Base-by-base conservation (phyloP, 1,140 invertebrate genomes). In the Drosophila serrata region DNA sequence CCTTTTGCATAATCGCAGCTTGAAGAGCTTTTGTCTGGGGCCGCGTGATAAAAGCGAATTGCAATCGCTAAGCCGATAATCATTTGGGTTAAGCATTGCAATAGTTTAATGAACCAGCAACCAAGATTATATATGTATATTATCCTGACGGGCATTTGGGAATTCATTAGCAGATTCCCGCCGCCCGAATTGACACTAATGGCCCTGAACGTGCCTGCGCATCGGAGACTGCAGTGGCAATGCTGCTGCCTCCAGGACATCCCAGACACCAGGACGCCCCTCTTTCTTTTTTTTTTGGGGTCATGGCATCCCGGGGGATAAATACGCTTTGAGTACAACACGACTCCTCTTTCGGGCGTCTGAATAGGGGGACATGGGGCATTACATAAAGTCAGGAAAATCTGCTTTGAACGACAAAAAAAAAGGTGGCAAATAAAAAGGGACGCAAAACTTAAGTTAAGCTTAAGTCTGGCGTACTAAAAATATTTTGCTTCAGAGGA, bases 201-300 rank as follows among this genome's bases (percentile, higher is more conserved):
- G 70, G 79, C 75, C 55, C 27, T 24, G 64, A 58, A 86, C 78
- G 75, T 86, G 82, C 79, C 73, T 68, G 46, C 51, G 69, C 82
- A 79, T 61, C 68, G 45, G 56, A 59, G 55, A 63, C 46, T 68
- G 48, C 48, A 84, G 33, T 31, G 15, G 39, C 19, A 12, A 49
- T 49, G 46, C 27, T 46, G 45, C 24, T 49, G 48, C n/a, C 27
- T 31, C 35, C 35, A 35, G 56, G 61, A 43, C 40, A 43, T 8
- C 61, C 22, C 60, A 74, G 81, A 85, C 74, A 59, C 55, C 49
- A 53, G 24, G 40, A 22, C 65, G 27, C 59, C 27, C 35, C 45
- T 29, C 24, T 3, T 12, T 11, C 4, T 72, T 72, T 72, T 12
- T 11, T 11, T 72, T 72, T 72, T 59, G 74, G 75, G 59, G 58